These are phyloP conservation scores for Brachypodius melanocephalos DNA, from an alignment of 2,113 vertebrate species.

Conservation along the genomic window DNA sequence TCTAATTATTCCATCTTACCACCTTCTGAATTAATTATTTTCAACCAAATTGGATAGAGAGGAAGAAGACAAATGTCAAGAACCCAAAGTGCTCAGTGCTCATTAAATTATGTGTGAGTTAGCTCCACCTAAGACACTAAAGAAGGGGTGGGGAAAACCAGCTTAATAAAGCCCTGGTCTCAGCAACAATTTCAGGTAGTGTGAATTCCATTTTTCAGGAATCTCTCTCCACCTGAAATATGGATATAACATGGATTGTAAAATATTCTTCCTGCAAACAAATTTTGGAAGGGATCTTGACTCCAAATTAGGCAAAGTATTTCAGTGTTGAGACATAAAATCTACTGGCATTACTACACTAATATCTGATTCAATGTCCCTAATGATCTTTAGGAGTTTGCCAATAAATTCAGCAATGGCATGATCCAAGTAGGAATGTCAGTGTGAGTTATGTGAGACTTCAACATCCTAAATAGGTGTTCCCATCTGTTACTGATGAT, in stretches of 20 bases:
- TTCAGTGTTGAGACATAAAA: neutral
- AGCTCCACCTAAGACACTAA: neutral
- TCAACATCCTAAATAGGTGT: neutral
- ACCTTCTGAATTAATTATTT: neutral
- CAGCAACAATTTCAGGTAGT: neutral
- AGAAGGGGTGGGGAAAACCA: neutral
- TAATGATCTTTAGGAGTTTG: neutral
- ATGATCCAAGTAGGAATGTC: neutral
- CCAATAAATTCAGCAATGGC: neutral
- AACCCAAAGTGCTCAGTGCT: neutral
- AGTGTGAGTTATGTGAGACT: neutral
- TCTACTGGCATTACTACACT: neutral
- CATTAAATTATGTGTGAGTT: neutral
- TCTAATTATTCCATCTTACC: neutral
- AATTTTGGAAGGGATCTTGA: neutral
- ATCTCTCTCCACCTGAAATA: neutral
- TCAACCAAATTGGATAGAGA: neutral
- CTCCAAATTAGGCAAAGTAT: neutral
- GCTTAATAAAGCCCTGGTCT: neutral
- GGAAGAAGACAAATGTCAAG: neutral
- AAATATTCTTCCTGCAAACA: neutral
- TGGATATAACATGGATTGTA: accelerated
- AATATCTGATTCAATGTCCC: neutral
- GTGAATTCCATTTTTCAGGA: neutral
- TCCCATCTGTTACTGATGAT: neutral